Evolutionary conservation across 2,888 invertebrate species (phyloP), one percentile per base, ranked within the genome.

Genomic region (Allophyes oxyacanthae): DNA sequence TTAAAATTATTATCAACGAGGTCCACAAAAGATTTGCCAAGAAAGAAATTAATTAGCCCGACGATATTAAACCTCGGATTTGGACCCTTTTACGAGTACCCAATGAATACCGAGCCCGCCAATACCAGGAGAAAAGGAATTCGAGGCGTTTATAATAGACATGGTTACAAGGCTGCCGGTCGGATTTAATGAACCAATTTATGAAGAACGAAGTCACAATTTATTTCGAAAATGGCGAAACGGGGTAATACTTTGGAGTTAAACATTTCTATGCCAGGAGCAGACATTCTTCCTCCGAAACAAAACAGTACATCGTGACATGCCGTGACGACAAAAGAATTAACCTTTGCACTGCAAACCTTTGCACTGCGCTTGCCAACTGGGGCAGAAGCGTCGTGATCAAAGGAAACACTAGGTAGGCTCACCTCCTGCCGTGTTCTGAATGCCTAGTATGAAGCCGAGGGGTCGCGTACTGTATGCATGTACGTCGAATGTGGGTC

Each of bases 301-400:
- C 46, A 46, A 43, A 52, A 46, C 37, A 11, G 13, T 36, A 56
- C 37, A n/a, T 38, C 9, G 25, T 37, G 34, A 45, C 32, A 49
- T 36, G 61, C 64, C 49, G 49, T 70, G 61, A 52, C 66, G 73
- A 81, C 82, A 83, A 84, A 83, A 81, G 72, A 82, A 83, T 83
- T 81, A 81, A 78, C 80, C 76, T 73, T 65, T 66, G 52, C 72
- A 58, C 73, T 74, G 73, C 72, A 66, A 78, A 78, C 77, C 72
- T 72, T 75, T 73, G 61, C 64, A 71, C 72, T 77, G 75, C 76
- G 74, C 75, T 71, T 75, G 83, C 81, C 82, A 87, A 87, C 86
- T 86, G 82, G 86, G 79, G 85, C 86, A 84, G 82, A 82, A 81
- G 71, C 69, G 76, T 70, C 77, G 78, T 84, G 82, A 86, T 87